Evolutionary conservation across 2,113 vertebrate genomes (phyloP).

Genomic region (Chlorocebus sabaeus): DNA sequence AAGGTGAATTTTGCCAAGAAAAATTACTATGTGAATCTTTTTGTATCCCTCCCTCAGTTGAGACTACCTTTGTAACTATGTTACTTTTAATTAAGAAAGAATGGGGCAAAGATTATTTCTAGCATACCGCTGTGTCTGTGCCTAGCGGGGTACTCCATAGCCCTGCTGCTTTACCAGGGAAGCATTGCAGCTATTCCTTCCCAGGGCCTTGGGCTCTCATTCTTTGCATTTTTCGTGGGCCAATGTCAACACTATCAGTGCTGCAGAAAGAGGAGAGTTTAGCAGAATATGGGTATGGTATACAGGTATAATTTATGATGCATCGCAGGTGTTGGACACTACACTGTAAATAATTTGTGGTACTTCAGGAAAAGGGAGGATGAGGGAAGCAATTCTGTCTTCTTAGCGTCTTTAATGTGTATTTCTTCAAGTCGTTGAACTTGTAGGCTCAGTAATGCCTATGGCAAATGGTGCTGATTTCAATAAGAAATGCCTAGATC

Average conservation of each 20-base stretch:
- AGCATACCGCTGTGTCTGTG: fast-evolving
- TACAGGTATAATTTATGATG: fast-evolving
- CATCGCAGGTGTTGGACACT: neutral
- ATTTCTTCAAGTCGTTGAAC: neutral
- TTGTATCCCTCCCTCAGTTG: neutral
- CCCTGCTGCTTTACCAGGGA: fast-evolving
- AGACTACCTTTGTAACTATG: neutral
- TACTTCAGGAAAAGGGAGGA: neutral
- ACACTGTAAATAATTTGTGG: neutral
- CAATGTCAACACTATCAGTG: fast-evolving
- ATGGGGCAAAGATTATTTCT: too few relatives aligned
- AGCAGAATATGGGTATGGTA: fast-evolving
- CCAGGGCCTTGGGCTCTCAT: neutral
- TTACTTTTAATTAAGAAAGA: neutral
- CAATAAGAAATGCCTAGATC: neutral
- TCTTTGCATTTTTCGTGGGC: neutral
- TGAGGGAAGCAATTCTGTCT: neutral
- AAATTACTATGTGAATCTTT: neutral
- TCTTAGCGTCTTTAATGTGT: neutral
- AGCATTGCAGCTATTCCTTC: fast-evolving
- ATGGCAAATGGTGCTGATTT: neutral
- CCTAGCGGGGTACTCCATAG: fast-evolving
- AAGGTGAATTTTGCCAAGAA: conserved; percentile 14
- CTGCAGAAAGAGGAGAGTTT: neutral
- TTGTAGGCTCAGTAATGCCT: neutral